Percentiles rank a stretch among this genome's conserved stretches.
These are phyloP conservation scores for Lethenteron reissneri DNA, from an alignment of 2,113 vertebrate genomes.

Conservation along the genomic window DNA sequence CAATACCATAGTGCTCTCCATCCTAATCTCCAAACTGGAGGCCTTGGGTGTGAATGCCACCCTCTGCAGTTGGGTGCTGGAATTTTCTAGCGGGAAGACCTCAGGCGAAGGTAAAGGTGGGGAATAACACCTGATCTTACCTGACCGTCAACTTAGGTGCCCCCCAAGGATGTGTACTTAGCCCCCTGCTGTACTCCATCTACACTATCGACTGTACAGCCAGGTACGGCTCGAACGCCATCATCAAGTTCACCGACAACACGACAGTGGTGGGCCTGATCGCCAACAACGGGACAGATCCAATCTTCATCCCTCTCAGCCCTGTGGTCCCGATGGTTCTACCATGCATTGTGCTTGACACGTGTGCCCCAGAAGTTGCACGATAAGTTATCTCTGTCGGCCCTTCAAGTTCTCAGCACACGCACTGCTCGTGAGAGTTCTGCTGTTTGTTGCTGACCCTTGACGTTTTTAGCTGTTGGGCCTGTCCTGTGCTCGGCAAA, in stretches of 20 bases:
- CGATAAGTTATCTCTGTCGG: too few relatives aligned
- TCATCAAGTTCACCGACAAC: slow-evolving; percentile 8
- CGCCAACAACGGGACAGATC: background rate
- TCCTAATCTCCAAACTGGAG: background rate
- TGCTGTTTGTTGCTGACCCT: too few relatives aligned
- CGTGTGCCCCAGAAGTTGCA: too few relatives aligned
- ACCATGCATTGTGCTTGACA: too few relatives aligned
- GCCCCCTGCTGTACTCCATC: slow-evolving; percentile 7
- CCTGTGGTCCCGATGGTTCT: too few relatives aligned
- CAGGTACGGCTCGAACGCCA: slow-evolving; percentile 6
- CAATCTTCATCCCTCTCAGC: too few relatives aligned
- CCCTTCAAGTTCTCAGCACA: too few relatives aligned
- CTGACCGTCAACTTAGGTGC: background rate
- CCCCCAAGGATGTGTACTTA: background rate
- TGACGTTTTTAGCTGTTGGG: too few relatives aligned
- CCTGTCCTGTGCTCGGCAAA: too few relatives aligned
- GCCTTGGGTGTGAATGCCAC: background rate
- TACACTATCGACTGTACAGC: slow-evolving; percentile 7
- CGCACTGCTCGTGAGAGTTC: too few relatives aligned
- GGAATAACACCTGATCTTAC: background rate
- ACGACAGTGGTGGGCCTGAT: slow-evolving; percentile 8
- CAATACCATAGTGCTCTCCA: background rate
- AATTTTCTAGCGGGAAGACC: background rate
- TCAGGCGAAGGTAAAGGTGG: background rate
- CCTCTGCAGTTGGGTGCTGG: background rate